Evolutionary conservation across 2,113 vertebrate species (phyloP), one percentile per base, ranked within the genome.

Genomic region (Phasianus colchicus): DNA sequence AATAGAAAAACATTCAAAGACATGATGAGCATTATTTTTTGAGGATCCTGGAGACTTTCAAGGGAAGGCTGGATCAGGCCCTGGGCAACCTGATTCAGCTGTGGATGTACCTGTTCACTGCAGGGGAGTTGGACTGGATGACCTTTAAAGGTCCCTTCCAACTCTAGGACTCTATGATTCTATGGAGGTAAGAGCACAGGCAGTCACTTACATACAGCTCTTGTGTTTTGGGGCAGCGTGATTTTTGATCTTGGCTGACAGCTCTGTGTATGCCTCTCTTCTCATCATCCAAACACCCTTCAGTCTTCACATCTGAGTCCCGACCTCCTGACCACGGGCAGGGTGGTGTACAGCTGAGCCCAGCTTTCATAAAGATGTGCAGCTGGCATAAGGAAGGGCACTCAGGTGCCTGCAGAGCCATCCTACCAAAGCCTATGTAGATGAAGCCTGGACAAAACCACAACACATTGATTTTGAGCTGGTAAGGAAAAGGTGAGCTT

Each of bases 311-410:
- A 10, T 9, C 32, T 20, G 18, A 77, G n/a, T 32, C 50, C 77
- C 29, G 73, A 48, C 11, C 27, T 58, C 50, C 60, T 82, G 66
- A 2, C 66, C n/a, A 57, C 6, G 42, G 47, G 58, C 54, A 13
- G 0, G 2, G 54, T 40, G 57, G 10, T 34, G 54, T 17, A 27
- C 9, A 69, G 60, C 65, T 74, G 43, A 54, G 34, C 19, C 48
- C 27, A 43, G 13, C 34, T 73, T 22, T 38, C 25, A 30, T 0
- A 1, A 1, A 0, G 22, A 36, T 4, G 24, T 36, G 7, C 38
- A 58, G n/a, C 58, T 52, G 70, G 11, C 13, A 3, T 32, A n/a
- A n/a, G 47, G 58, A 21, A 87, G 63, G 9, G 10, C 25, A 13
- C 40, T 29, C 48, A 48, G 47, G 45, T 22, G 13, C 9, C 2